A percentile compares a stretch with the other conserved stretches of the same genome.
These are phyloP conservation scores for Chrysolina haemoptera DNA, from an alignment of 2,888 invertebrate species.

Conservation along the genomic window DNA sequence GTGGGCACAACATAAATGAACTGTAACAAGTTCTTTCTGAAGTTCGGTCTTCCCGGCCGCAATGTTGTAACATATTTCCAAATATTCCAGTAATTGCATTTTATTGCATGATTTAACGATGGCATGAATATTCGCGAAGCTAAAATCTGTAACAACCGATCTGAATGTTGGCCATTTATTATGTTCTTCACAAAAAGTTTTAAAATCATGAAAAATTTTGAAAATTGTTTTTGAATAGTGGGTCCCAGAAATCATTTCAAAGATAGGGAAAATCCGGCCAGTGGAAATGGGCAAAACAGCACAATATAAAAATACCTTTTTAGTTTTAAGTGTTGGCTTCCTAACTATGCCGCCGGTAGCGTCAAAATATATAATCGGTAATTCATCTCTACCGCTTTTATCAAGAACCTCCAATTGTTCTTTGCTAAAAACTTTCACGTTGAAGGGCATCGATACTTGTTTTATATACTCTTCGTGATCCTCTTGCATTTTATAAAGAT, in stretches of 20 bases:
- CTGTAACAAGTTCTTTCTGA: background rate
- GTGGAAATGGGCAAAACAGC: slow-evolving; percentile 29
- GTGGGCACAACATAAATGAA: slow-evolving; percentile 20
- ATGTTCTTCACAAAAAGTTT: slow-evolving; percentile 34
- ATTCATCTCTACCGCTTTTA: background rate
- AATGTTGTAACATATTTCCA: background rate
- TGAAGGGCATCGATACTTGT: slow-evolving; percentile 46
- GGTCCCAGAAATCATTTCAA: slow-evolving; percentile 38
- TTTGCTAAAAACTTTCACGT: slow-evolving; percentile 45
- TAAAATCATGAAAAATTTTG: slow-evolving; percentile 38
- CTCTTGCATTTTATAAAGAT: slow-evolving; percentile 37
- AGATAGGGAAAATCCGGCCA: slow-evolving; percentile 40
- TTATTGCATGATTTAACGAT: background rate
- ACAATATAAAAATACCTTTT: slow-evolving; percentile 41
- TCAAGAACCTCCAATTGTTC: slow-evolving; percentile 41
- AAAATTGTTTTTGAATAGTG: slow-evolving; percentile 45
- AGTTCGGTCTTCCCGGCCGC: background rate
- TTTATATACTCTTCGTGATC: slow-evolving; percentile 48
- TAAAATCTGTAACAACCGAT: slow-evolving; percentile 14
- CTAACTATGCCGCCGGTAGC: slow-evolving; percentile 46
- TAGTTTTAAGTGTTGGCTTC: slow-evolving; percentile 32
- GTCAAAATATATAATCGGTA: slow-evolving; percentile 42
- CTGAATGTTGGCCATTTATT: slow-evolving; percentile 30
- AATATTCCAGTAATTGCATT: background rate
- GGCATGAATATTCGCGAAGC: slow-evolving; percentile 4